A percentile compares a stretch with the other conserved stretches of the same genome.
Evolutionary conservation across 2,113 vertebrate genomes (phyloP).

Genomic region (Pogona vitticeps): DNA sequence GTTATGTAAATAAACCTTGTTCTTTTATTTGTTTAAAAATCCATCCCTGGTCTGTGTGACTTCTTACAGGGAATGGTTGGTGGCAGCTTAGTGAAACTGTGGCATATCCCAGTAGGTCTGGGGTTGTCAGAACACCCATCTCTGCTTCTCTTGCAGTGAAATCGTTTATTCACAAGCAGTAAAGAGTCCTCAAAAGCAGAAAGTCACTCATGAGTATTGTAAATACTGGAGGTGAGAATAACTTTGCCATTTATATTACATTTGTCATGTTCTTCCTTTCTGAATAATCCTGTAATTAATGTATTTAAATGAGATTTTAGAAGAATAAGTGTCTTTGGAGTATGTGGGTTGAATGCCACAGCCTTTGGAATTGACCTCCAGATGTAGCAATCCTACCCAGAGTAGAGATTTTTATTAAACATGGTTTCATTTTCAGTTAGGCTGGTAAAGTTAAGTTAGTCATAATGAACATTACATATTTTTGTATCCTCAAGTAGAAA

Average conservation of each 20-base stretch:
- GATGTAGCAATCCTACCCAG: conserved; percentile 25
- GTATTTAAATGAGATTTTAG: background rate
- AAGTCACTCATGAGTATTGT: too few relatives aligned
- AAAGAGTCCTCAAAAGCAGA: too few relatives aligned
- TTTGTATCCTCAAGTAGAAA: conserved; percentile 44
- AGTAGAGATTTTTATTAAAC: conserved; percentile 51
- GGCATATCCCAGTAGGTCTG: too few relatives aligned
- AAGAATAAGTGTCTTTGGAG: background rate
- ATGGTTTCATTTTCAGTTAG: conserved; percentile 16
- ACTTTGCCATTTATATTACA: background rate
- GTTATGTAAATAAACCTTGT: too few relatives aligned
- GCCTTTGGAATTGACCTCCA: background rate
- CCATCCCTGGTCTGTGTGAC: too few relatives aligned
- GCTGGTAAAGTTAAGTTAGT: conserved; percentile 45
- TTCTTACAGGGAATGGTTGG: too few relatives aligned
- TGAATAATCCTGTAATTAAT: background rate
- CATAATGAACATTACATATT: conserved; percentile 37
- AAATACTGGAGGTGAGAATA: background rate
- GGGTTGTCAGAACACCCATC: too few relatives aligned
- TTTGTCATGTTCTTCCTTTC: background rate
- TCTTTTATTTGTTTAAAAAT: too few relatives aligned
- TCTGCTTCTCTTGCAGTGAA: too few relatives aligned
- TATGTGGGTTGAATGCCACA: background rate
- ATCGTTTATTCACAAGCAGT: too few relatives aligned
- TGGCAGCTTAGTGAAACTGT: too few relatives aligned